phyloP scores from a whole-genome alignment of 2,113 vertebrate species.

The Urocitellus parryii region DNA sequence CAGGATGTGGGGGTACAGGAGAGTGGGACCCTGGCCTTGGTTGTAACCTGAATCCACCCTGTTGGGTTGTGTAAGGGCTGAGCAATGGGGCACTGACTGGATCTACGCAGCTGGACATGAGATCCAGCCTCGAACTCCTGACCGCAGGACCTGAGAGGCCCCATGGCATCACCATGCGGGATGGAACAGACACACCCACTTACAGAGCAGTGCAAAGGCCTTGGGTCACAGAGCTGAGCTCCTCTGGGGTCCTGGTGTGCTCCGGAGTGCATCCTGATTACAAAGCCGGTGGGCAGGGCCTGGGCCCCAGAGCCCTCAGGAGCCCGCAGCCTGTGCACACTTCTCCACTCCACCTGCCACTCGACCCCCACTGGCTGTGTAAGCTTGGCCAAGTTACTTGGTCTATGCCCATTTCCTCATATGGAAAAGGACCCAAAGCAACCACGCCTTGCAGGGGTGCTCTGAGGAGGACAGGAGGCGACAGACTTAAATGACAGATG shows the following conservation, averaged over 20 bases:
- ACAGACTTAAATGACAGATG: neutral
- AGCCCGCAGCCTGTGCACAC: neutral
- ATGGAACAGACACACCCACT: neutral
- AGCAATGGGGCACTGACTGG: neutral
- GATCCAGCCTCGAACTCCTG: neutral
- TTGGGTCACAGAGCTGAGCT: neutral
- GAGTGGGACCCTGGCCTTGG: neutral
- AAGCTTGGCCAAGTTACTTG: neutral
- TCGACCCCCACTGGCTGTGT: neutral
- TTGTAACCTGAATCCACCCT: neutral
- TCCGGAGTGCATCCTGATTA: neutral
- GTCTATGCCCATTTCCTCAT: slow-evolving; percentile 3
- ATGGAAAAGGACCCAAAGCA: too few relatives aligned
- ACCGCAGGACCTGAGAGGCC: too few relatives aligned
- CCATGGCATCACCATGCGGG: accelerated
- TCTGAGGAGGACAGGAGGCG: neutral
- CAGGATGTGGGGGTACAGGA: neutral
- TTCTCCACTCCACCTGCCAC: neutral
- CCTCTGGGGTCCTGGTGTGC: neutral
- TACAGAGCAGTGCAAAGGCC: neutral
- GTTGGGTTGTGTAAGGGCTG: neutral
- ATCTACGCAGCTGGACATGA: neutral
- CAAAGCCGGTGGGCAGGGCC: neutral
- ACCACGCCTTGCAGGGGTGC: too few relatives aligned
- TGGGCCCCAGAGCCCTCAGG: neutral